phyloP scores from a whole-genome alignment of 2,113 vertebrate species.

The Vimba vimba region DNA sequence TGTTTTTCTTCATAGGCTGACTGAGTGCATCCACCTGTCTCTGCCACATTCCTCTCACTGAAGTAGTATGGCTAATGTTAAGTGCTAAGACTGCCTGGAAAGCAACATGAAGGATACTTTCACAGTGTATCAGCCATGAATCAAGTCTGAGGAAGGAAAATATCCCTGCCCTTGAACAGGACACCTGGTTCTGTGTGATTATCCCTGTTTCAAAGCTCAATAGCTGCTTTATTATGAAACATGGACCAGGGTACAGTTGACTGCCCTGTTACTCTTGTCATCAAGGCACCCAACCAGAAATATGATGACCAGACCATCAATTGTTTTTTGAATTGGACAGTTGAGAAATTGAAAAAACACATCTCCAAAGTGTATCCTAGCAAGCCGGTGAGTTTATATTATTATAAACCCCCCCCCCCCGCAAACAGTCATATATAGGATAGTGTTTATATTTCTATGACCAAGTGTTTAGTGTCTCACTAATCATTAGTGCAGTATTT shows the following conservation, averaged over 20 bases:
- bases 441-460: neutral
- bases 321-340: conserved; percentile 95
- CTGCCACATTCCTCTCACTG: neutral
- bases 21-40: neutral
- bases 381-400: conserved; percentile 83
- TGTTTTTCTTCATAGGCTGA: conserved; percentile 23
- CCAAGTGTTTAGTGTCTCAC: neutral
- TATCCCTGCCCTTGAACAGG: neutral
- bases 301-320: conserved; percentile 93
- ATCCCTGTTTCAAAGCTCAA: conserved; percentile 16
- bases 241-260: conserved; percentile 84
- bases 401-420: neutral
- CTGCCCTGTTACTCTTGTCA: conserved; percentile 88
- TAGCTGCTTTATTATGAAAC: conserved; percentile 69
- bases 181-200: neutral
- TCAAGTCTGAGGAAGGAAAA: conserved; percentile 51
- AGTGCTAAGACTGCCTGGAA: conserved; percentile 8
- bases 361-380: conserved; percentile 91
- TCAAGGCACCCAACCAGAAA: conserved; percentile 95
- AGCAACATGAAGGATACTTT: neutral
- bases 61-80: neutral
- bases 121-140: conserved; percentile 41
- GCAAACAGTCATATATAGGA: neutral
- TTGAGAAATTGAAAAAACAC: conserved; percentile 90
- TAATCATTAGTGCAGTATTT: neutral